Conservation (phyloP, 2,797 vertebrate species). For the Sebastes iracundus region DNA sequence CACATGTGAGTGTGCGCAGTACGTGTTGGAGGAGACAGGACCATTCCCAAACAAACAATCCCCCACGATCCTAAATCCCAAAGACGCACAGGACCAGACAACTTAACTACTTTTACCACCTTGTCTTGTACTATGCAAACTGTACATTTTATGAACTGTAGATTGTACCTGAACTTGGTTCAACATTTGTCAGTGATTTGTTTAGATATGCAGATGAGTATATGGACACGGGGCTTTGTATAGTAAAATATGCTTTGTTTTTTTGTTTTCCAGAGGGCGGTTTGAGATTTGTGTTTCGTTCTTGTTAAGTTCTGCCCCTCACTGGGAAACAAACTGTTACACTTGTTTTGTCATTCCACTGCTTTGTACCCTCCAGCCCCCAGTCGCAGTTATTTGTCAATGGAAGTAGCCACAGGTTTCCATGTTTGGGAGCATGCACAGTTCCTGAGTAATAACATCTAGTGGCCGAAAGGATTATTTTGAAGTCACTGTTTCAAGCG, state of each 20-base stretch:
- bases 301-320: conserved; percentile 80
- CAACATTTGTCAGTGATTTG: conserved; percentile 88
- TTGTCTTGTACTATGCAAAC: conserved; percentile 97
- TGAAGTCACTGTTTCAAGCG: conserved; percentile 20
- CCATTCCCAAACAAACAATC: conserved; percentile 57
- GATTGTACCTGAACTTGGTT: conserved; percentile 84
- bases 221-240: conserved; percentile 84
- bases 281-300: conserved; percentile 83
- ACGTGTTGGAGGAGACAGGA: conserved; percentile 26
- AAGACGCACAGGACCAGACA: conserved; percentile 88
- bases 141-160: conserved; percentile 92
- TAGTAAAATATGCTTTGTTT: conserved; percentile 59
- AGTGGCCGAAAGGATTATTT: conserved; percentile 26
- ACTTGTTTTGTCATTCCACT: conserved; percentile 84
- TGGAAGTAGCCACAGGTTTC: conserved; percentile 63
- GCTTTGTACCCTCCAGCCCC: conserved; percentile 70
- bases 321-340: conserved; percentile 84
- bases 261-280: conserved; percentile 63
- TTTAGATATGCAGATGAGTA: conserved; percentile 85
- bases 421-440: conserved; percentile 37
- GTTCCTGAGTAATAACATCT: conserved; percentile 16
- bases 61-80: conserved; percentile 84
- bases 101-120: conserved; percentile 77
- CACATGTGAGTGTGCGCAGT: background rate
- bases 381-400: conserved; percentile 66